Evolutionary conservation across 1,140 invertebrate species (phyloP), one percentile per base, ranked within the genome.

Genomic region (Aporrectodea caliginosa): DNA sequence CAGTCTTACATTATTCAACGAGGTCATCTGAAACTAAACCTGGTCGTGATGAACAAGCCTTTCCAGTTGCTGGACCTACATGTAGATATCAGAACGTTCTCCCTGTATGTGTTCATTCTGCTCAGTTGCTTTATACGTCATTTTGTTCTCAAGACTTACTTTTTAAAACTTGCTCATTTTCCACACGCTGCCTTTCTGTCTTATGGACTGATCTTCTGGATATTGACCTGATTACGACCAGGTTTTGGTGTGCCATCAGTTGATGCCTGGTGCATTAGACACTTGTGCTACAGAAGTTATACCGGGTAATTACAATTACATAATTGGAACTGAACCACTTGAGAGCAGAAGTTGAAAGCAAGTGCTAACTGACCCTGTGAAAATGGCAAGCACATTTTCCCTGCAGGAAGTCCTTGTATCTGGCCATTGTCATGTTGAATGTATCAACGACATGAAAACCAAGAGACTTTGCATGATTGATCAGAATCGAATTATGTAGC

Each of bases 311-410:
- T 12, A 58, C 22, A 12, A 22, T 58, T 58, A 12, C 43, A 22
- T 58, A 22, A n/a, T n/a, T n/a, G n/a, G n/a, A n/a, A n/a, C n/a
- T n/a, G n/a, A n/a, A n/a, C n/a, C n/a, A n/a, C n/a, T n/a, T n/a
- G n/a, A n/a, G n/a, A n/a, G n/a, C n/a, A n/a, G n/a, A 27, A n/a
- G n/a, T n/a, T n/a, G n/a, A n/a, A 31, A 32, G 16, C 2, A 22
- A 35, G 70, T 31, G 81, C 83, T 84, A 85, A 90, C 90, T n/a
- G n/a, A n/a, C 90, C 87, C 86, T 87, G 80, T 90, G 90, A 81
- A 90, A 90, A 83, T 90, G 90, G 82, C 90, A 90, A 32, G 89
- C 89, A 83, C 90, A 90, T 83, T 90, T 90, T 32, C 90, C 90
- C 79, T 89, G 89, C n/a, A 88, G 82, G 81, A 90, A 90, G 78